Evolutionary conservation across 2,113 vertebrate genomes (phyloP), one percentile per base, ranked within the genome.

Genomic region (Montifringilla adamsi): DNA sequence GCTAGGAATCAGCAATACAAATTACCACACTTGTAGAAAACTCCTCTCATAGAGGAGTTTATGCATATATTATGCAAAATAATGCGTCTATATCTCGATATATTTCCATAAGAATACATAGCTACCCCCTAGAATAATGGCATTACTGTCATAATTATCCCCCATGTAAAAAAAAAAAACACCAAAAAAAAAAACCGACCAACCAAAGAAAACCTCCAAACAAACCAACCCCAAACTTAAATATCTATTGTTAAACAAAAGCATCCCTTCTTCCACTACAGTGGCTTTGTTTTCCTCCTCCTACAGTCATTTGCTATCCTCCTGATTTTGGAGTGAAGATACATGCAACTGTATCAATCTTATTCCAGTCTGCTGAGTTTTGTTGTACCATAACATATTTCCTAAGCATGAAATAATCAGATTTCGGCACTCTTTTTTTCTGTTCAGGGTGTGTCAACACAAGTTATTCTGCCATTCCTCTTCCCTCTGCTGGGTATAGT

Each of bases 141-240:
- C 44, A 76, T 58, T 63, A 60, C 3, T 6, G 0, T 56, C 37
- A 59, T 2, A 63, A 26, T 53, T 76, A 43, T 46, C 4, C 9
- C 4, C 11, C 15, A 33, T 35, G 41, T 24, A 2, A 31, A 72
- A 72, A n/a, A 26, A 56, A 11, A 41, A 41, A 15, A 41, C 14
- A 50, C 21, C n/a, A 19, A 15, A 55, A 43, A 5, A 43, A 4
- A 41, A 22, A n/a, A 13, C 23, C 37, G 28, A 26, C 37, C 37
- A 37, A 37, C 37, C 37, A 37, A 3, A 15, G 15, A 55, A 31
- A 52, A 26, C 12, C 0, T 11, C 5, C 5, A 63, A 17, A 53
- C 7, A 59, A 30, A 47, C 3, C 15, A 18, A 5, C 0, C 1
- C 10, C 9, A 59, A 46, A n/a, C 4, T 76, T 74, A 23, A 44